phyloP scores from a whole-genome alignment of 2,113 vertebrate species.

The Microtus oregoni region DNA sequence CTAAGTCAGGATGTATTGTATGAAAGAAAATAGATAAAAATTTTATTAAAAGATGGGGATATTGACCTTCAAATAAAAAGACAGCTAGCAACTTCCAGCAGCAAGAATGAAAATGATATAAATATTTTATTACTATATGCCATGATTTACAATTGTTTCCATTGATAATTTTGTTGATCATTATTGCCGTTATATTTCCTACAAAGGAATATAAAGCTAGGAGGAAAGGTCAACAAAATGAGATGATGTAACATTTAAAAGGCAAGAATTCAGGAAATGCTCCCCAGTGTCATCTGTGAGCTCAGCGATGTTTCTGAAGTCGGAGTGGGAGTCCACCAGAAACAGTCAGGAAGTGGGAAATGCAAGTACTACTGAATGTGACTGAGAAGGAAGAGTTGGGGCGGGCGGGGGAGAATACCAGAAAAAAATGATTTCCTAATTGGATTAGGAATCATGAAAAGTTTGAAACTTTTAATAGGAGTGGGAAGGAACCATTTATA shows the following conservation, averaged over 20 bases:
- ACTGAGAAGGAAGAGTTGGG: background rate
- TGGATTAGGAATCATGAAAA: background rate
- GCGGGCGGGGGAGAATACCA: background rate
- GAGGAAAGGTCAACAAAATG: background rate
- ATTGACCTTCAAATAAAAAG: conserved; percentile 45
- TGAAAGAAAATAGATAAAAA: background rate
- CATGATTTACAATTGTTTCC: background rate
- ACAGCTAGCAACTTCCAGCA: background rate
- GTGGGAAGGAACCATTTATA: background rate
- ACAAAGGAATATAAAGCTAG: conserved; percentile 13
- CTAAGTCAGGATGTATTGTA: background rate
- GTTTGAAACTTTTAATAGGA: background rate
- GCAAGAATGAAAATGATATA: conserved; percentile 9
- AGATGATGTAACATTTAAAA: background rate
- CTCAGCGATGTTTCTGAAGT: background rate
- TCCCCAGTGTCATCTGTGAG: background rate
- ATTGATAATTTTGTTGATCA: conserved; percentile 1
- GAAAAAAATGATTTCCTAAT: background rate
- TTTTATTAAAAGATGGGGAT: background rate
- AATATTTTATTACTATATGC: background rate
- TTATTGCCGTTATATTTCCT: background rate
- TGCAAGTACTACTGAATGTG: background rate
- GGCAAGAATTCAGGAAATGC: background rate
- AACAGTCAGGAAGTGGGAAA: background rate
- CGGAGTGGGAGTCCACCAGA: background rate